Evolutionary conservation across 2,888 invertebrate genomes (phyloP).

Genomic region (Synanthedon myopaeformis): DNA sequence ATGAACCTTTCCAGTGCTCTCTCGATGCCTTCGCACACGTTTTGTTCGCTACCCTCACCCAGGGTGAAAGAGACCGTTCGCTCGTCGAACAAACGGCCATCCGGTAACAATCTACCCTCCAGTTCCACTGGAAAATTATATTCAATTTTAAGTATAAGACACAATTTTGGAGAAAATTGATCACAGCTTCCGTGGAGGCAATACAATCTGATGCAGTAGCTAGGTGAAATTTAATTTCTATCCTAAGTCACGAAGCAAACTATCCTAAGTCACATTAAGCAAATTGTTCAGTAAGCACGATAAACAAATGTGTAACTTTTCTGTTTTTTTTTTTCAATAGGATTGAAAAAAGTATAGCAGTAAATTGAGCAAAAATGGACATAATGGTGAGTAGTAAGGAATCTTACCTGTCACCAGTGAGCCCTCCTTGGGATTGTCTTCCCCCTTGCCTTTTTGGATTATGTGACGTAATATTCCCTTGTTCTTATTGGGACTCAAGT

Average conservation of each 20-base stretch:
- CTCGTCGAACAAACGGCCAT: constrained; percentile 82
- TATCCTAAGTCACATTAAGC: too few species aligned
- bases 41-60: constrained; percentile 85
- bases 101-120: constrained; percentile 65
- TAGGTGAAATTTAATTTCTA: too few species aligned
- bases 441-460: constrained; percentile 78
- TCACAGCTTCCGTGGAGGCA: too few species aligned
- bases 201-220: too few species aligned
- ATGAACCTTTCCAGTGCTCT: constrained; percentile 84
- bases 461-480: constrained; percentile 82
- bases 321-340: too few species aligned
- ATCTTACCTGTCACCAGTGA: constrained; percentile 82
- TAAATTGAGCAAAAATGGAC: background rate
- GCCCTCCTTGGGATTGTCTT: constrained; percentile 82
- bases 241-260: too few species aligned
- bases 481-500: constrained; percentile 87
- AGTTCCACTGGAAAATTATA: constrained; percentile 73
- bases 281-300: too few species aligned
- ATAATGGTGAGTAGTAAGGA: background rate
- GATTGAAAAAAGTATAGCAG: too few species aligned
- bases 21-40: constrained; percentile 86
- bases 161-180: background rate
- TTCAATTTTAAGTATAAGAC: background rate
- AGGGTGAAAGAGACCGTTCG: constrained; percentile 84
- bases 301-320: too few species aligned